Evolutionary conservation across 2,797 vertebrate species (phyloP).

Genomic region (Anabas testudineus): DNA sequence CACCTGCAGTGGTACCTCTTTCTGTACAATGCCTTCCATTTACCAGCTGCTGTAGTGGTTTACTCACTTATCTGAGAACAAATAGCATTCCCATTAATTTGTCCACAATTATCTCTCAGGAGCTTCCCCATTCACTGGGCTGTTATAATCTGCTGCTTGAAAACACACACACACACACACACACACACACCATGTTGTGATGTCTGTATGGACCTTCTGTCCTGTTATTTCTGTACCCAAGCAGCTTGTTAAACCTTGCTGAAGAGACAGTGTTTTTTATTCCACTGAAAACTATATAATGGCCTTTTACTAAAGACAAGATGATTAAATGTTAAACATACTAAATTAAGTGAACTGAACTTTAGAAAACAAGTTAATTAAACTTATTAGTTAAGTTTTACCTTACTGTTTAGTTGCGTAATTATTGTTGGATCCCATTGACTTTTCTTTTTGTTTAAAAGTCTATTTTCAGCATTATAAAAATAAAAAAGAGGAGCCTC

Average conservation of each 20-base stretch:
- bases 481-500: too few relatives aligned
- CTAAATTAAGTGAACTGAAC: too few relatives aligned
- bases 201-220: conserved; percentile 10
- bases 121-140: conserved; percentile 15
- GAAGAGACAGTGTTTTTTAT: conserved; percentile 11
- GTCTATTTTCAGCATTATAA: too few relatives aligned
- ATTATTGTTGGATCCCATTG: too few relatives aligned
- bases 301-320: background rate
- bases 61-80: conserved; percentile 43
- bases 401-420: too few relatives aligned
- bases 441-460: too few relatives aligned
- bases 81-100: conserved; percentile 40
- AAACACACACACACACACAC: conserved; percentile 5
- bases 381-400: too few relatives aligned
- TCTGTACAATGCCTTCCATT: conserved; percentile 12
- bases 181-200: conserved; percentile 2
- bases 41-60: conserved; percentile 41
- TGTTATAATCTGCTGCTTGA: conserved; percentile 20
- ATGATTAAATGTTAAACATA: background rate
- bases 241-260: conserved; percentile 15
- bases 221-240: conserved; percentile 7
- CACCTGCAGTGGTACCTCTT: background rate
- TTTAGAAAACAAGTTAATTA: too few relatives aligned
- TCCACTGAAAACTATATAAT: conserved; percentile 2
- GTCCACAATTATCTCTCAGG: conserved; percentile 36